Evolutionary conservation across 2,797 vertebrate species (phyloP).

Genomic region (Pampus argenteus): DNA sequence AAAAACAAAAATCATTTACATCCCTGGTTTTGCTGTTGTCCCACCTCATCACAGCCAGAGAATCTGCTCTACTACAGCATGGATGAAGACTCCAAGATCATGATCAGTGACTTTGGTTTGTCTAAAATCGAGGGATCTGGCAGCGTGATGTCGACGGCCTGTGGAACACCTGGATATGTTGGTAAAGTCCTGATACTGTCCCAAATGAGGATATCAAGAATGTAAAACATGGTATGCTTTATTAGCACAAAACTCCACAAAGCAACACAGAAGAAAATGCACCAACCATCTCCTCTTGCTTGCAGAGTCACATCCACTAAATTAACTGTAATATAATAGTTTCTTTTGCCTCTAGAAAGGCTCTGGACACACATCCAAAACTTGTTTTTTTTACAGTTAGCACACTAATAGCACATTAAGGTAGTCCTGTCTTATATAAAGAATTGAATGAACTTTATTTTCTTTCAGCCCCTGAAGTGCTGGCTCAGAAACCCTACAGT

Average conservation of each 20-base stretch:
- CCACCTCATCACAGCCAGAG: conserved; percentile 87
- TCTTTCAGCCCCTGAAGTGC: conserved; percentile 92
- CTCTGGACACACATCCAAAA: not conserved
- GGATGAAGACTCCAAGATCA: conserved; percentile 98
- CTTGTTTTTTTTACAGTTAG: not conserved
- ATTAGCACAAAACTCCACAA: too few relatives aligned
- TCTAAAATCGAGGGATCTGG: conserved; percentile 95
- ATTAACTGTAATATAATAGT: too few relatives aligned
- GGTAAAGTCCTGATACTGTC: conserved; percentile 77
- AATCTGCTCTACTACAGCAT: conserved; percentile 97
- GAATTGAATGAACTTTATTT: not conserved
- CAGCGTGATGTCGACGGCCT: conserved; percentile 96
- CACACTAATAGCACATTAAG: not conserved
- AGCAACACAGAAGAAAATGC: too few relatives aligned
- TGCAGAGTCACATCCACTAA: too few relatives aligned
- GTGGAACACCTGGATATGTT: conserved; percentile 96
- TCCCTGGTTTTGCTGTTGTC: conserved; percentile 7
- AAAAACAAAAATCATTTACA: not conserved
- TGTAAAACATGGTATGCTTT: not conserved
- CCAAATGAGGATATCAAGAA: conserved; percentile 9
- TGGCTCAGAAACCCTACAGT: conserved; percentile 98
- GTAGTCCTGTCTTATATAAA: too few relatives aligned
- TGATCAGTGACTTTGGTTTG: conserved; percentile 98
- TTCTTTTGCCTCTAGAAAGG: too few relatives aligned
- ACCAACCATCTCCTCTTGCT: too few relatives aligned